Evolutionary conservation across 2,888 invertebrate species (phyloP), one percentile per base, ranked within the genome.

Genomic region (Trichacis sp.): DNA sequence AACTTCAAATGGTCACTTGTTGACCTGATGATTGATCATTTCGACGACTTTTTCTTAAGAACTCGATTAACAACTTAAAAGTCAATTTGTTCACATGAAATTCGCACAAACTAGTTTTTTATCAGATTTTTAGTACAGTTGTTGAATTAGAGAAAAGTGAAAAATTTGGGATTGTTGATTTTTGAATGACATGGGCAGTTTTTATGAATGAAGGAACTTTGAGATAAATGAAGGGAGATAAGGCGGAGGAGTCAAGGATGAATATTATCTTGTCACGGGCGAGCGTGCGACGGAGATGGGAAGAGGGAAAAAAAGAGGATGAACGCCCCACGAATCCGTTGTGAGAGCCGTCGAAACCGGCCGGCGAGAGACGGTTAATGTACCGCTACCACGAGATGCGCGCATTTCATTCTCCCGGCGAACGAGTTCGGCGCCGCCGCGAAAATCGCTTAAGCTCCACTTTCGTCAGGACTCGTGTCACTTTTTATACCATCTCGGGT

Each of bases 351-450:
- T 63, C 57, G 68, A 64, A 68, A 68, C 52, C 57, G 64, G 64
- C 59, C 56, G 64, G 65, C 55, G 66, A 65, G 65, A 70, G 77
- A 77, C 77, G 76, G 77, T 77, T 77, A 77, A 76, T 75, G 72
- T 77, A 77, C 77, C 77, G 77, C 77, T 76, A 77, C 68, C 67
- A 69, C 64, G 56, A 66, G 61, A 69, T 68, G 57, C 64, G 64
- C 66, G 66, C 65, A 43, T 69, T 69, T 63, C 62, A 63, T 65
- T 69, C 60, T 43, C 55, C 64, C 58, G 53, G 61, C 62, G 62
- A 65, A 68, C 64, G 68, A 64, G 56, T 64, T 62, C 64, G 61
- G 49, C 62, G 64, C 61, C 58, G 61, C 57, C 61, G 51, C 45
- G 59, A 63, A 63, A 63, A 56, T 51, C 53, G 36, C 19, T 54